phyloP scores from a whole-genome alignment of 2,113 vertebrate species.

The Labeo catla region DNA sequence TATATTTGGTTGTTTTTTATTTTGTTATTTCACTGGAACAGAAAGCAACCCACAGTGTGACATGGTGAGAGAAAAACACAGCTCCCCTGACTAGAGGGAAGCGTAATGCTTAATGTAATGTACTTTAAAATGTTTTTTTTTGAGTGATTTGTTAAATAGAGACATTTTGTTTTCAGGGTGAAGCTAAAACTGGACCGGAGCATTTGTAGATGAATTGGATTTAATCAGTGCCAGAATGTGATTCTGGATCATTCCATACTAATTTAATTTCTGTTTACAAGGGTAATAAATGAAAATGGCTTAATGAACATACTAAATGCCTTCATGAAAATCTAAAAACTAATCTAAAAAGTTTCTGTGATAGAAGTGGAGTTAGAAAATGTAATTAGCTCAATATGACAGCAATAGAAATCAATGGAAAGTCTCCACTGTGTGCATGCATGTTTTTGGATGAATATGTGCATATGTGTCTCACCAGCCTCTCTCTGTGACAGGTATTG shows the following conservation, averaged over 20 bases:
- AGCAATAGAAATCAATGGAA: background rate
- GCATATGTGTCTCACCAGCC: conserved; percentile 13
- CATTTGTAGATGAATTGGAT: background rate
- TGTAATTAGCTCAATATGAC: background rate
- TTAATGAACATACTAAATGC: background rate
- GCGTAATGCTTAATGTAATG: background rate
- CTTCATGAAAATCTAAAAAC: background rate
- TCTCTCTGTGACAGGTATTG: conserved; percentile 82
- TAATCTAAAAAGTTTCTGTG: background rate
- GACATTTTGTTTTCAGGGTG: background rate
- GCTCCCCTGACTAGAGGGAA: background rate
- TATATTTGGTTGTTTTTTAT: background rate
- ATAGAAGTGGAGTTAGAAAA: background rate
- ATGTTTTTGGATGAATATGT: conserved; percentile 9
- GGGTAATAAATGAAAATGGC: background rate
- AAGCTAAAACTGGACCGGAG: background rate
- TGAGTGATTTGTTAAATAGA: background rate
- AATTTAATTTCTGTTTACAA: background rate
- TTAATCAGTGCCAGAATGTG: background rate
- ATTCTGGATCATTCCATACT: background rate
- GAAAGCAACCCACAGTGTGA: background rate
- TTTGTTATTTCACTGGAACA: background rate
- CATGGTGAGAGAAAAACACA: background rate
- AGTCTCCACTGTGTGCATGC: background rate
- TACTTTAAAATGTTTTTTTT: background rate